Conservation (phyloP, 2,113 vertebrate genomes). For the Odobenus rosmarus region DNA sequence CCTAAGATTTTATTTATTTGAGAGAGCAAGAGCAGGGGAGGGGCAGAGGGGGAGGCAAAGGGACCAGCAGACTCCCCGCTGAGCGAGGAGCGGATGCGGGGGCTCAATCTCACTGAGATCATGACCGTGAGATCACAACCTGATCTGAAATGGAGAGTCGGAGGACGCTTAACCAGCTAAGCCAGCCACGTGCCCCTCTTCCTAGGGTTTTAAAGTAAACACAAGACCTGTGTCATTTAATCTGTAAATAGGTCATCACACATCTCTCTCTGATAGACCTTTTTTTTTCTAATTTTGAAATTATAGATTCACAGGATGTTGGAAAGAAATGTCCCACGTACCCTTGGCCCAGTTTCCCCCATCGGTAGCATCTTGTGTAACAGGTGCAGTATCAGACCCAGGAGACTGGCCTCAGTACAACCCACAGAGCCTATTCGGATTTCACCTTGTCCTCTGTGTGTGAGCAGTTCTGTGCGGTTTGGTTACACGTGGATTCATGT, state of each 20-base stretch:
- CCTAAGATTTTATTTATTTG: background rate
- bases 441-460: background rate
- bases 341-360: background rate
- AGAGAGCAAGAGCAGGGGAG: background rate
- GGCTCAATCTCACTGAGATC: background rate
- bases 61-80: background rate
- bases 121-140: background rate
- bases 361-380: background rate
- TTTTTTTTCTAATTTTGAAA: background rate
- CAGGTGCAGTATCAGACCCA: background rate
- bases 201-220: background rate
- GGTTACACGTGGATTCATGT: background rate
- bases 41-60: background rate
- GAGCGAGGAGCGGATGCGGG: background rate
- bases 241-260: background rate
- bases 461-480: background rate
- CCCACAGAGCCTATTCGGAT: background rate
- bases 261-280: background rate
- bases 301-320: background rate
- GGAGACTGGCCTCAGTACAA: background rate
- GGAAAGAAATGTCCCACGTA: background rate
- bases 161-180: background rate
- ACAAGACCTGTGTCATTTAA: background rate
- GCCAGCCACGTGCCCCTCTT: background rate
- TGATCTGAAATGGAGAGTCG: background rate